Evolutionary conservation across 2,888 invertebrate genomes (phyloP).

Genomic region (Sesia bembeciformis): DNA sequence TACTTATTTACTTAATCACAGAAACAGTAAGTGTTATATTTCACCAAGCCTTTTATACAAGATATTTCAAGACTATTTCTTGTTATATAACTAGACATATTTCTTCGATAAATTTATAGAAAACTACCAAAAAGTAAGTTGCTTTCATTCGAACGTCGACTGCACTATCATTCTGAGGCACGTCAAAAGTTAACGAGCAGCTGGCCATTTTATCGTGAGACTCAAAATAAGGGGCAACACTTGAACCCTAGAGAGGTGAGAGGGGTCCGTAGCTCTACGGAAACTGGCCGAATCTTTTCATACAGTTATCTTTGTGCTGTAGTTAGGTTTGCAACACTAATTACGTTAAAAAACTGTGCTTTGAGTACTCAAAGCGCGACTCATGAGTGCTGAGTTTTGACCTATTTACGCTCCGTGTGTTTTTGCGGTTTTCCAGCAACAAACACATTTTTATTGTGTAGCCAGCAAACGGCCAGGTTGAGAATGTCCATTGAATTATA

Average conservation of each 20-base stretch:
- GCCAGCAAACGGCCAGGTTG: too few relatives aligned
- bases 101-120: too few relatives aligned
- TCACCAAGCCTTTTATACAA: too few relatives aligned
- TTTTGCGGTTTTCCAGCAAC: slow-evolving; percentile 1
- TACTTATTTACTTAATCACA: too few relatives aligned
- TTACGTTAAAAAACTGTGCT: slow-evolving; percentile 61
- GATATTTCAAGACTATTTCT: too few relatives aligned
- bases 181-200: not conserved
- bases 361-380: slow-evolving; percentile 24
- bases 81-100: too few relatives aligned
- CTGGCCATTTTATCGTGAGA: not conserved
- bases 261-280: not conserved
- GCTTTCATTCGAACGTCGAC: not conserved
- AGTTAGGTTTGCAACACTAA: slow-evolving; percentile 51
- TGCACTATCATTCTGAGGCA: not conserved
- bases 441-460: too few relatives aligned
- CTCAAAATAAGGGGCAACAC: not conserved
- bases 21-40: too few relatives aligned
- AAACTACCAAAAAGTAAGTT: not conserved
- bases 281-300: not conserved
- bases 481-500: too few relatives aligned
- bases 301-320: slow-evolving; percentile 19
- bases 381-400: slow-evolving; percentile 26
- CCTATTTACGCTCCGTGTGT: slow-evolving; percentile 17
- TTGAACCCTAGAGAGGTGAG: not conserved